phyloP scores from a whole-genome alignment of 2,888 invertebrate genomes.

The Actias luna region DNA sequence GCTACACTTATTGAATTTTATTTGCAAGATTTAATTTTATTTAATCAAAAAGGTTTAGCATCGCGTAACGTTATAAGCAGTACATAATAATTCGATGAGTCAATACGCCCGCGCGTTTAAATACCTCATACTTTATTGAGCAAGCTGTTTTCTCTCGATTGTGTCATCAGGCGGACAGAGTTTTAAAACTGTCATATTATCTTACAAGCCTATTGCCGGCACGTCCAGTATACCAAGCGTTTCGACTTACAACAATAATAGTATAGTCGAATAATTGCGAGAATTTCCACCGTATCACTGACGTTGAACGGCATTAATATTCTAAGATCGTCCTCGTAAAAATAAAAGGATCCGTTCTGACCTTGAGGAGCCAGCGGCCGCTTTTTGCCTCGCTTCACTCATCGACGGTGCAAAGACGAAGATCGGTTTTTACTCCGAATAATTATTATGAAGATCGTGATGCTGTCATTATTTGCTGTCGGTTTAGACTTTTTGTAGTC shows the following conservation, averaged over 20 bases:
- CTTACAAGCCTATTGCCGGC: not conserved
- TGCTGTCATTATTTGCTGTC: conserved; percentile 18
- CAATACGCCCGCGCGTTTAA: no score
- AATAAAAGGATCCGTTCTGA: conserved; percentile 9
- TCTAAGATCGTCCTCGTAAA: conserved; percentile 4
- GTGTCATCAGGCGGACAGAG: not conserved
- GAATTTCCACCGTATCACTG: not conserved
- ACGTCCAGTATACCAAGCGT: not conserved
- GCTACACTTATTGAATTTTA: no score
- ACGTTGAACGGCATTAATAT: not conserved
- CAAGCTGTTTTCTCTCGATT: not conserved
- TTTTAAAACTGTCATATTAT: not conserved
- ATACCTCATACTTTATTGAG: no score
- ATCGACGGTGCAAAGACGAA: not conserved
- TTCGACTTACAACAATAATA: not conserved
- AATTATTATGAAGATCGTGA: conserved; percentile 28
- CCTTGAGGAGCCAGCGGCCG: not conserved
- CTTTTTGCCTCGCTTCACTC: not conserved
- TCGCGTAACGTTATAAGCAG: no score
- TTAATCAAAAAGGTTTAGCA: no score
- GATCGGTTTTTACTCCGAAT: conserved; percentile 28
- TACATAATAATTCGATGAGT: no score
- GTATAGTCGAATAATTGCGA: not conserved
- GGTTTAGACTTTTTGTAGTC: not conserved
- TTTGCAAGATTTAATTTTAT: no score